phyloP scores from a whole-genome alignment of 2,797 vertebrate genomes.

The Pristis pectinata region DNA sequence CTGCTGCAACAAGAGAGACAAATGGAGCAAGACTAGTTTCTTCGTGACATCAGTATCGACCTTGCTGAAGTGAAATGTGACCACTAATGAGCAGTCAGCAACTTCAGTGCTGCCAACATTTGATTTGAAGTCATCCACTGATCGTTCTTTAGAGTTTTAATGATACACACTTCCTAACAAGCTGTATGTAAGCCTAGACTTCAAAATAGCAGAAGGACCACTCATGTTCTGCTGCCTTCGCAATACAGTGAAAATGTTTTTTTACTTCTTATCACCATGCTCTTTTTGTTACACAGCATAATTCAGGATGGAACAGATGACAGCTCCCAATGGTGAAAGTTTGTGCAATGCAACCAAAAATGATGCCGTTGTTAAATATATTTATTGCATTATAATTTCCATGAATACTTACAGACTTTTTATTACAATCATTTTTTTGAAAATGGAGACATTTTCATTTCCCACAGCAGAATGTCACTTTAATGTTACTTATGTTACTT shows the following conservation, averaged over 20 bases:
- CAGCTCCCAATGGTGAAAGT: neutral
- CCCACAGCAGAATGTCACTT: neutral
- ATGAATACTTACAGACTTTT: neutral
- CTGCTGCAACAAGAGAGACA: neutral
- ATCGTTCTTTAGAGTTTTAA: constrained; percentile 8
- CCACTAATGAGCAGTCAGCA: neutral
- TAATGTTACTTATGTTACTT: neutral
- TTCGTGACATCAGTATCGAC: neutral
- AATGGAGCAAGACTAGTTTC: neutral
- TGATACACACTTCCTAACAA: neutral
- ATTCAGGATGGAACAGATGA: neutral
- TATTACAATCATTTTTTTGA: neutral
- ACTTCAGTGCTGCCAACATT: neutral
- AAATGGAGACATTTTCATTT: neutral
- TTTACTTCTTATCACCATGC: neutral
- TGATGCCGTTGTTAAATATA: neutral
- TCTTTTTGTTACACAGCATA: neutral
- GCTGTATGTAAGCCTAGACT: neutral
- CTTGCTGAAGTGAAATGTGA: neutral
- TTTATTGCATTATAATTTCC: neutral
- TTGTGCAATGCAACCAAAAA: too few relatives aligned
- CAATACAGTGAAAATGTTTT: neutral
- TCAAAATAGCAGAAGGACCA: neutral
- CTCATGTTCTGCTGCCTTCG: neutral
- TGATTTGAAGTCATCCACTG: constrained; percentile 21